Base-by-base conservation (phyloP, 2,797 vertebrate genomes). In the Manis javanica region DNA sequence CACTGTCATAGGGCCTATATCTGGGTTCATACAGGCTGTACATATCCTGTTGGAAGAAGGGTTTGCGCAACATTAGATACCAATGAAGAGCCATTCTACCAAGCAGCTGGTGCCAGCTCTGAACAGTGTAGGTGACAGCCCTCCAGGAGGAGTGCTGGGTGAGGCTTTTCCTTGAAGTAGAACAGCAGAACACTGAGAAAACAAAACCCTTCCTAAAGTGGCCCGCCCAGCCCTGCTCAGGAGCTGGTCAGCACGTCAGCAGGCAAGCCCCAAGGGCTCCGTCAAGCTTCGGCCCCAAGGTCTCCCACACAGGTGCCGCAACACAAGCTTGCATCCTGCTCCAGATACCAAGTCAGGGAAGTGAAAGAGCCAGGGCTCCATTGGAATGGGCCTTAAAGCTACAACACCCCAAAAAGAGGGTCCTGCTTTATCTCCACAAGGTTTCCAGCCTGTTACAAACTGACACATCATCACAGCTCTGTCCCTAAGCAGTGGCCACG, bases 21-120 rank as follows among this genome's bases (percentile, higher is more conserved):
- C 99, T 99, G 0, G 99, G 98, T 92, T 99, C 99, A 3, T 98
- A 98, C 93, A 98, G 98, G 61, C 99, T 97, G 0, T 99, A 99
- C 29, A 96, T 29, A 19, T 99, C 99, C 93, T 99, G 99, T 98
- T 98, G 51, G 74, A 86, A 91, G 93, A 46, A 95, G 1, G 29
- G 37, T 37, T 3, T 12, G 72, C 14, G 53, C 0, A 2, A n/a
- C 4, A 3, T 90, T 11, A 90, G 64, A 83, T 1, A 51, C 87
- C 51, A 16, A 1, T 2, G 8, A 16, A 29, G 26, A 51, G 55
- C 51, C 29, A 21, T 51, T 10, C 2, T 0, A 1, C 0, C 13
- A 5, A 51, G 49, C 63, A n/a, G 7, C 29, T 1, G 18, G 53
- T 8, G 5, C 3, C 0, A 49, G 31, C 24, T 21, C 34, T 7